Evolutionary conservation across 1,140 invertebrate species (phyloP), one percentile per base, ranked within the genome.

Genomic region (Bombus waltoni): DNA sequence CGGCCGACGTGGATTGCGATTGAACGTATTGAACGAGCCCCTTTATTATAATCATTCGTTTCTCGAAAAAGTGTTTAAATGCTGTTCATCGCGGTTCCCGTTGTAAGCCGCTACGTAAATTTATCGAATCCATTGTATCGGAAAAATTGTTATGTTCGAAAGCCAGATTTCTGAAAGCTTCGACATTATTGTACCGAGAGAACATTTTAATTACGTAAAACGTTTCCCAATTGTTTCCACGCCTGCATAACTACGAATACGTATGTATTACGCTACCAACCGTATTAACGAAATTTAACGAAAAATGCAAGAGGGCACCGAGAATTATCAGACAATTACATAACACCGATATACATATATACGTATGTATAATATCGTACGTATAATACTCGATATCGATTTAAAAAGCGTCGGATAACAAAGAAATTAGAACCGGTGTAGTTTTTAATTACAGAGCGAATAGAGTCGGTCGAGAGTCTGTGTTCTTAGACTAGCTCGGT

Each of bases 141-240:
- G 74, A 59, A 59, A 76, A 76, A 76, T 76, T 59, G 35, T 59
- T 76, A n/a, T 1, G 32, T n/a, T 76, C 74, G 47, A 59, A 53
- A 32, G n/a, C 44, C 44, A 8, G 44, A 35, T 74, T 74, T 74
- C 73, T 57, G 44, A 35, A 57, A 38, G 40, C 13, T 38, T 57
- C 15, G 25, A 4, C 73, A 3, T 35, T 47, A 28, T 25, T 53
- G 44, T 3, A 10, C 32, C 32, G 25, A 6, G 11, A 11, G 59
- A n/a, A n/a, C n/a, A 28, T 73, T 73, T 40, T 18, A 53, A 66
- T 66, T 66, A 66, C 65, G 65, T 4, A 9, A 68, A 68, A 38
- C 8, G 32, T 68, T 66, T 38, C 8, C 66, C 18, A 9, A 68
- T 68, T 66, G 66, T 68, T 71, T 28, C 68, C 3, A 13, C 1